A percentile compares a stretch with the other conserved stretches of the same genome.
phyloP scores from a whole-genome alignment of 2,113 vertebrate species.

The Kobus ellipsiprymnus region DNA sequence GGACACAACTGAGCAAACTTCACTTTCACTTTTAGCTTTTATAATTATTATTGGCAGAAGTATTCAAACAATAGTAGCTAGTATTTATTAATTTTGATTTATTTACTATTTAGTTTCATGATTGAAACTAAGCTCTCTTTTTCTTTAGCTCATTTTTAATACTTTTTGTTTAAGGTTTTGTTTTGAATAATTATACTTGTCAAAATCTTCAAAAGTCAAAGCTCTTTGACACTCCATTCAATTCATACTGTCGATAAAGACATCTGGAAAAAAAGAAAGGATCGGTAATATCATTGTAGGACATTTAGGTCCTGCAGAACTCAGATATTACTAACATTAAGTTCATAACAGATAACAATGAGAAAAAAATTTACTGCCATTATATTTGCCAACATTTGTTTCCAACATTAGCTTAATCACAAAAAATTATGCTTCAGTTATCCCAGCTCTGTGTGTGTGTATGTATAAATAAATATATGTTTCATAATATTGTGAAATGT shows the following conservation, averaged over 20 bases:
- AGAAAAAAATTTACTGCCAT: too few species aligned
- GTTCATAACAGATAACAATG: background rate
- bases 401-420: background rate
- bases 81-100: background rate
- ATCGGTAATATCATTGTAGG: background rate
- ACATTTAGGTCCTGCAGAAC: background rate
- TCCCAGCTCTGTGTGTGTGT: background rate
- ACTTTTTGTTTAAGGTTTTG: too few species aligned
- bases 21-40: background rate
- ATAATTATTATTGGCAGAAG: background rate
- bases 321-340: background rate
- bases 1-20: background rate
- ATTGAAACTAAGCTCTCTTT: background rate
- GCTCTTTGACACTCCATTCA: background rate
- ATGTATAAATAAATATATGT: background rate
- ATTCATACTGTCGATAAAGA: background rate
- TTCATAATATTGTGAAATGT: too few species aligned
- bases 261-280: background rate
- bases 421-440: background rate
- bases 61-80: too few species aligned
- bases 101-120: background rate
- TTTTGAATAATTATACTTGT: background rate
- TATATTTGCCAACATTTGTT: background rate
- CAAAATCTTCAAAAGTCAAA: background rate
- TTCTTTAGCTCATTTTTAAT: background rate